Evolutionary conservation across 2,888 invertebrate species (phyloP), one percentile per base, ranked within the genome.

Genomic region (Sycophila texana): DNA sequence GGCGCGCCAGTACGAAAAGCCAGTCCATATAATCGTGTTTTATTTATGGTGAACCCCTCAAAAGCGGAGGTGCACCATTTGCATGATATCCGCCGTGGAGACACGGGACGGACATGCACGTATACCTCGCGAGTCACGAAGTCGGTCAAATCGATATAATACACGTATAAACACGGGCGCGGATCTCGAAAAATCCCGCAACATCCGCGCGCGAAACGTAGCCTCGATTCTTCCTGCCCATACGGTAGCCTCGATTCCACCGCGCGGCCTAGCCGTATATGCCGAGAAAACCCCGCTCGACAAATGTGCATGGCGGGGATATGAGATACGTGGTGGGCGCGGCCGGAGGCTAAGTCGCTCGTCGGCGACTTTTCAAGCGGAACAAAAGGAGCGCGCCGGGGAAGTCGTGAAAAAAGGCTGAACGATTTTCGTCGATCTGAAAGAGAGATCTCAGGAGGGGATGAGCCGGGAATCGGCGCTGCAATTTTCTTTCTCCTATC

Each of bases 141-240:
- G 51, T 80, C 74, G 74, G 80, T 70, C 75, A 66, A 74, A 75
- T 81, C 74, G 72, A 75, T 81, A 74, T 22, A n/a, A 30, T n/a
- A 7, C 39, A 47, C 13, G n/a, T 18, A 13, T 47, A 63, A 47
- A 47, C 18, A 47, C 39, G 10, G 47, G 63, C 63, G 39, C 47
- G 57, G 60, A 67, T 61, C 39, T 39, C 39, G 14, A 74, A 65
- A 70, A 79, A 65, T 66, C 66, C 60, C 51, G 39, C 39, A 75
- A 68, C 60, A 77, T 58, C 18, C 65, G 51, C 61, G n/a, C 49
- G 39, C 39, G 39, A 10, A 39, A 16, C 63, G 68, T 67, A 65
- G 61, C 61, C 55, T 70, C 67, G 66, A 77, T 77, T 67, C 67
- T 67, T 77, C 61, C 61, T 77, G 39, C 30, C 51, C 53, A 39